Conservation (phyloP, 2,888 invertebrate species). For the Morpho achilles region DNA sequence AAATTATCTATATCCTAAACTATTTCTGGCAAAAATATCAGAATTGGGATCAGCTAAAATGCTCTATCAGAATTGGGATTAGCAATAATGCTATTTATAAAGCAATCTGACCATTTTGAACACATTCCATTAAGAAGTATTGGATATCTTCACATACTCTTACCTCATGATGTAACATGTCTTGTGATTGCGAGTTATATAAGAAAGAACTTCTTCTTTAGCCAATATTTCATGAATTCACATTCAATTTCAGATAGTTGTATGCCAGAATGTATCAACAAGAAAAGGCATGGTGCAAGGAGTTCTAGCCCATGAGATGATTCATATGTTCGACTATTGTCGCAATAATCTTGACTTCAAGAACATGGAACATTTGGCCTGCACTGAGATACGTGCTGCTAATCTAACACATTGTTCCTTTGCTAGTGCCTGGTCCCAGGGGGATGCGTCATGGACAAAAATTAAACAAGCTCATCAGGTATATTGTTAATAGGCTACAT, state of each 20-base stretch:
- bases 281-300: slow-evolving; percentile 85
- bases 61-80: too few relatives aligned
- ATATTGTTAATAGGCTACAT: slow-evolving; percentile 21
- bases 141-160: too few relatives aligned
- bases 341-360: slow-evolving; percentile 92
- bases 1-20: too few relatives aligned
- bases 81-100: too few relatives aligned
- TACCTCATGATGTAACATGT: too few relatives aligned
- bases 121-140: too few relatives aligned
- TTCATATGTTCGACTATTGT: slow-evolving; percentile 98
- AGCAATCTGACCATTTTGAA: too few relatives aligned
- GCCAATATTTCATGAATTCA: too few relatives aligned
- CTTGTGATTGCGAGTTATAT: too few relatives aligned
- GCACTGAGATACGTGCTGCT: slow-evolving; percentile 96
- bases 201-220: too few relatives aligned
- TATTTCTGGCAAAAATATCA: too few relatives aligned
- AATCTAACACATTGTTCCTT: slow-evolving; percentile 96
- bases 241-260: slow-evolving; percentile 82
- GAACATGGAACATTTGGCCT: slow-evolving; percentile 95
- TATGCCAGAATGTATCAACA: slow-evolving; percentile 92
- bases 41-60: too few relatives aligned
- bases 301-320: slow-evolving; percentile 94
- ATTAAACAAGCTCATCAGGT: slow-evolving; percentile 89
- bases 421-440: slow-evolving; percentile 87
- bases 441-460: slow-evolving; percentile 85